Base-by-base conservation (phyloP, 2,797 vertebrate species). In the Sebastolobus alascanus region DNA sequence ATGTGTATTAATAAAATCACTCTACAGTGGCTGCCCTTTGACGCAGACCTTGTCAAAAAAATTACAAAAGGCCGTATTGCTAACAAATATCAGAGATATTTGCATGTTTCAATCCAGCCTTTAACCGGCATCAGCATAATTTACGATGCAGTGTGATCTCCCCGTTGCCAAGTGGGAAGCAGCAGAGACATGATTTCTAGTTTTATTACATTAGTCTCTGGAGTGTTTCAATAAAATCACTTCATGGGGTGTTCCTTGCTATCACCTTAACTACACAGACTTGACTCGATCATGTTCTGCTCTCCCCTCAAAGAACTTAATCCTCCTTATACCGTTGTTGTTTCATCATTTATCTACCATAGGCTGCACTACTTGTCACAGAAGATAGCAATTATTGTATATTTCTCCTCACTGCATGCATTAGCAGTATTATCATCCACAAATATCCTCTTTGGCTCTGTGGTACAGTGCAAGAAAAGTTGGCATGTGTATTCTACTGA, bases 231-330 rank as follows among this genome's bases (percentile, higher is more conserved):
- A 70, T 71, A 65, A 67, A 66, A 37, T 0, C 6, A 5, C 27
- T 31, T 77, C 77, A 46, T 35, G 10, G 52, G 56, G 72, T 31
- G 0, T 56, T 73, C n/a, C 58, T 59, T 9, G 22, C 63, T 74
- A 3, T 80, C 64, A 69, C 46, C 56, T 77, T 78, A 86, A 65
- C 54, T 11, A 14, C 31, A 33, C 55, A 50, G 40, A 74, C 38
- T 31, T 88, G 66, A 89, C 88, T 85, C 73, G 54, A 86, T 86
- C 11, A 61, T 80, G 68, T 69, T 79, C 67, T 31, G 18, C 68
- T 79, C 83, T 73, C 16, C 22, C 73, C 46, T 83, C 67, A 73
- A 77, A 81, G 43, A 82, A 68, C 43, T 68, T 65, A 58, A 77
- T 74, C 72, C 74, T 64, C 52, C 68, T 59, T 10, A 56, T 68